Conservation (phyloP, 1,140 invertebrate genomes). For the Elymnias hypermnestra region DNA sequence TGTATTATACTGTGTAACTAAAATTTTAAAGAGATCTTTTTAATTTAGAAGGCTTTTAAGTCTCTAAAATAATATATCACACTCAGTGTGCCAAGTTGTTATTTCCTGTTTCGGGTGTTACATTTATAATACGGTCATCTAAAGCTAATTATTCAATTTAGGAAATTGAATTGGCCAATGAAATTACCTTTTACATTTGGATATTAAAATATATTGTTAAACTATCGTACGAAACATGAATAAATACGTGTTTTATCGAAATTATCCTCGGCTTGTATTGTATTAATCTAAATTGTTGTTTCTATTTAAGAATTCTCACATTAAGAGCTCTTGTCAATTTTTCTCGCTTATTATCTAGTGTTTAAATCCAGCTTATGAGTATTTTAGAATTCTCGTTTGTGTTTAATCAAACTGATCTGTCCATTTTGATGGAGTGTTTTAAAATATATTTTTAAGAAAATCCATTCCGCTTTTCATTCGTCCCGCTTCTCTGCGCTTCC, state of each 20-base stretch:
- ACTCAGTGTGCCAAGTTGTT: conserved; percentile 6
- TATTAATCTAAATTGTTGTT: conserved; percentile 22
- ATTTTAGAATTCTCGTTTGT: conserved; percentile 38
- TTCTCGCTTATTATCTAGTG: conserved; percentile 31
- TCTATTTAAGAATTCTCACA: conserved; percentile 12
- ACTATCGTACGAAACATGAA: conserved; percentile 21
- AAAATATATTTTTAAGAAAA: conserved; percentile 72
- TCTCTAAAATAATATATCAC: neutral
- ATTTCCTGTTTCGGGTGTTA: neutral
- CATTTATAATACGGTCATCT: conserved; percentile 3
- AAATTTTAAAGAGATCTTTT: neutral
- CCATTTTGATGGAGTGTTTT: conserved; percentile 64
- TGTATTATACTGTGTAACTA: conserved; percentile 1
- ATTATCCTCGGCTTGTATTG: conserved; percentile 24
- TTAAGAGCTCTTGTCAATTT: conserved; percentile 24
- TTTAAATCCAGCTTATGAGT: conserved; percentile 62
- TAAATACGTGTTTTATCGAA: conserved; percentile 22
- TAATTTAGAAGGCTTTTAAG: neutral
- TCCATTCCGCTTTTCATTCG: conserved; percentile 61
- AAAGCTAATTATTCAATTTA: neutral
- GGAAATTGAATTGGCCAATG: conserved; percentile 31
- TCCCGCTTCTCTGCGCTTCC: conserved; percentile 48
- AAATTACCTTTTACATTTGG: conserved; percentile 43
- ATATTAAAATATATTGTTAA: conserved; percentile 25
- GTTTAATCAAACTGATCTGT: conserved; percentile 55